Evolutionary conservation across 2,888 invertebrate genomes (phyloP), one percentile per base, ranked within the genome.

Genomic region (Rutpela maculata): DNA sequence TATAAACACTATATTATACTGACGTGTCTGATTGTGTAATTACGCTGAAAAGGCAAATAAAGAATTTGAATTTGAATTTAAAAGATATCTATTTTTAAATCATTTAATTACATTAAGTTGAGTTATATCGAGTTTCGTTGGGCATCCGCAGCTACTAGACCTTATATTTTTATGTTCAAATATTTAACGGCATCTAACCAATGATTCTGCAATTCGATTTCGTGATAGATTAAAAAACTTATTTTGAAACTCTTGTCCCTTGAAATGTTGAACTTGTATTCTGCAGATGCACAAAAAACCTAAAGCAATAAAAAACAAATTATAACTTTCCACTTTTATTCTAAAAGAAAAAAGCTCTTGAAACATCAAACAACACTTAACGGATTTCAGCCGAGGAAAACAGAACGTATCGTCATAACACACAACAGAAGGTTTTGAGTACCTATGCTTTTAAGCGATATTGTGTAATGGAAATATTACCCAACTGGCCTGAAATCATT

Each of bases 261-360:
- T 65, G 43, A 43, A 65, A 43, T 19, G 38, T 43, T 63, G 35
- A 35, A 63, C 17, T 63, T 43, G 38, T 31, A 65, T 19, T 12
- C 65, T 19, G 55, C 10, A 55, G 67, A 26, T 66, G 50, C 22
- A 66, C 17, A 66, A 38, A 50, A 66, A 66, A 19, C n/a, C 50
- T 38, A 19, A 66, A 66, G 43, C 66, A 67, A 67, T 67, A 67
- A 55, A 67, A 67, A 67, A 67, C 67, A 67, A 56, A 67, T 67
- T 67, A 67, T 55, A 67, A 67, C 55, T 67, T 67, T 67, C n/a
- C 67, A 50, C 65, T 65, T 65, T 65, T 38, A 65, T 65, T 65
- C 65, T n/a, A 43, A 65, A 43, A 65, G 65, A 43, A 43, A 43
- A 43, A 43, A 19, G 38, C 43, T 19, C 43, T 43, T 19, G 43